Evolutionary conservation across 2,797 vertebrate species (phyloP), one percentile per base, ranked within the genome.

Genomic region (Luscinia megarhynchos): DNA sequence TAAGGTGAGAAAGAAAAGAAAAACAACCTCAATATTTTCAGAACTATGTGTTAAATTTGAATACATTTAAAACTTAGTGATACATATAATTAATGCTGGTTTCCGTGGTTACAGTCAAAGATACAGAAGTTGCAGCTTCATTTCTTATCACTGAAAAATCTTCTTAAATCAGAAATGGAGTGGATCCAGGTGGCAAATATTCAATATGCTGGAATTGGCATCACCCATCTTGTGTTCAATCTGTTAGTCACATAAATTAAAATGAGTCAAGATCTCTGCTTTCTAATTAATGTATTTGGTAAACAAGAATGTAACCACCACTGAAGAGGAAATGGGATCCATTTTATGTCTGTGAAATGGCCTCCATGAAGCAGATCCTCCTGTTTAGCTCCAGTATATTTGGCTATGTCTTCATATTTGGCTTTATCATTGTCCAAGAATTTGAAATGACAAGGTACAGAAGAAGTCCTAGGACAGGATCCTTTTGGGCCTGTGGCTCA

Each of bases 1-100:
- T 93, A 92, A 96, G 93, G 90, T 95, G 93, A 94, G 89, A 87
- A 62, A 92, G 82, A 93, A 91, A 85, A 68, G 86, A 76, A 95
- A 96, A 97, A 46, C 79, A 90, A 34, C 48, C 22, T 94, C 82
- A 95, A 27, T 95, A 84, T 95, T 95, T 96, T 92, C 79, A 84
- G 76, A 94, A n/a, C 66, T 86, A 92, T 84, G 73, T 73, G 82
- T 95, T 92, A 93, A 87, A 95, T 97, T 87, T 93, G 73, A 94
- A 96, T 95, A 84, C 43, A 84, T 96, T 95, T 94, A 93, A 93
- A 95, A 96, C 81, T 96, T 93, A 84, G 84, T 76, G 62, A 93
- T 91, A 95, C 69, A 75, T 86, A 87, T 87, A 96, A 97, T 97
- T 96, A 95, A 78, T 82, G 53, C 69, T 92, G 46, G 96, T 96